Conservation (phyloP, 2,797 vertebrate genomes). For the Melanogrammus aeglefinus region DNA sequence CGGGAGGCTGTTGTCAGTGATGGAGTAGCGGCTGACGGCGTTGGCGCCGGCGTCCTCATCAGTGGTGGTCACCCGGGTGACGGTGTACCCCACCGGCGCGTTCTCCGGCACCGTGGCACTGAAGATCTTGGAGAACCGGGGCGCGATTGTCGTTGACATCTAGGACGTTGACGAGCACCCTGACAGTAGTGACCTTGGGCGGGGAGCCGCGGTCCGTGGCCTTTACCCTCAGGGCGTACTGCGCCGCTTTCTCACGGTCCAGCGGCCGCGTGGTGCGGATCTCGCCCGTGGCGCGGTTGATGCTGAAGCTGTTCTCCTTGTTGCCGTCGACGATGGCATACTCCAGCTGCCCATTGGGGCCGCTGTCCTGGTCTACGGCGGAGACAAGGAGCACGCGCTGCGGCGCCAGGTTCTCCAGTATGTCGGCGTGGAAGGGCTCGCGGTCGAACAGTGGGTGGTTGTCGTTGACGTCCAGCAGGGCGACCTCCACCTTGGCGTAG, state of each 20-base stretch:
- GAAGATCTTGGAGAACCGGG: conserved; percentile 95
- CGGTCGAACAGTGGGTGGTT: conserved; percentile 86
- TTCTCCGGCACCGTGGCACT: conserved; percentile 92
- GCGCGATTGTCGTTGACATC: conserved; percentile 98
- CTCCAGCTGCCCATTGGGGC: conserved; percentile 86
- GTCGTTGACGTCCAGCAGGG: conserved; percentile 89
- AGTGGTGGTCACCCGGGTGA: conserved; percentile 91
- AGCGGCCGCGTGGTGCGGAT: conserved; percentile 84
- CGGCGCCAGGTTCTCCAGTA: conserved; percentile 89
- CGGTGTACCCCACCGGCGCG: conserved; percentile 87
- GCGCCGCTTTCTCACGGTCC: conserved; percentile 86
- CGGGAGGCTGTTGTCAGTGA: conserved; percentile 85
- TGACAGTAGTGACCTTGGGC: conserved; percentile 79
- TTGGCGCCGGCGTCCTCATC: conserved; percentile 91
- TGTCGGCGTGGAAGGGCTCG: conserved; percentile 86
- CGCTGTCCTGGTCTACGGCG: conserved; percentile 87
- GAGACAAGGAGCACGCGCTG: conserved; percentile 82
- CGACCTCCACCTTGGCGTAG: conserved; percentile 89
- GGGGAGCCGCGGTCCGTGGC: conserved; percentile 86
- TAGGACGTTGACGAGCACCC: conserved; percentile 83
- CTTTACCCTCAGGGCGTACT: conserved; percentile 81
- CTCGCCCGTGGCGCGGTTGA: conserved; percentile 86
- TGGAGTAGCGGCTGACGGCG: conserved; percentile 87
- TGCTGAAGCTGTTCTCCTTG: conserved; percentile 85
- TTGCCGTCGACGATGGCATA: conserved; percentile 90